These are phyloP conservation scores for Tachuris rubrigastra DNA, from an alignment of 2,113 vertebrate species.

Conservation along the genomic window DNA sequence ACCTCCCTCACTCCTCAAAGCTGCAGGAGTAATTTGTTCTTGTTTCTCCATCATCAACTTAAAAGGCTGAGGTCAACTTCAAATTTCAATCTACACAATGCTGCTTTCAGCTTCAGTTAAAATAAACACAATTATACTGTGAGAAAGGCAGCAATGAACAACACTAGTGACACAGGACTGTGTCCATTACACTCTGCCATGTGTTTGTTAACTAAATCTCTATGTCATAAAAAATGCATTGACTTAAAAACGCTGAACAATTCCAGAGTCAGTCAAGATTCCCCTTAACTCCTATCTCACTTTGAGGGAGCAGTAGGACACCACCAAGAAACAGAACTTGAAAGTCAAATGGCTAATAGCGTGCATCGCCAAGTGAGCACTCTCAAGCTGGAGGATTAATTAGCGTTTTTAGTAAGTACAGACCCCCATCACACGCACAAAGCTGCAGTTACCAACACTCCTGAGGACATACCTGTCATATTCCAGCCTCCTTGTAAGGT, in stretches of 20 bases:
- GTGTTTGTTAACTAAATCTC: background rate
- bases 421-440: too few relatives aligned
- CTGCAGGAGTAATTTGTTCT: background rate
- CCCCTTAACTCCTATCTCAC: background rate
- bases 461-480: slow-evolving; percentile 86
- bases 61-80: background rate
- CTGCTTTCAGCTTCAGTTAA: background rate
- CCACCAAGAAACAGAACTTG: background rate
- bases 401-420: background rate
- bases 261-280: background rate
- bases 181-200: background rate
- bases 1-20: background rate
- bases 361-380: rapidly evolving
- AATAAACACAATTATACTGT: background rate
- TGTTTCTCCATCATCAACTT: background rate
- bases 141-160: background rate
- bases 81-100: background rate
- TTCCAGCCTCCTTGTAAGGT: slow-evolving; percentile 85
- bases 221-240: background rate
- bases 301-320: background rate
- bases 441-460: background rate
- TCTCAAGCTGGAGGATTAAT: rapidly evolving
- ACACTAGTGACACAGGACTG: background rate
- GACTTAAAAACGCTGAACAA: background rate
- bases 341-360: background rate